Conservation (phyloP, 2,113 vertebrate genomes). For the Gymnobelideus leadbeateri region DNA sequence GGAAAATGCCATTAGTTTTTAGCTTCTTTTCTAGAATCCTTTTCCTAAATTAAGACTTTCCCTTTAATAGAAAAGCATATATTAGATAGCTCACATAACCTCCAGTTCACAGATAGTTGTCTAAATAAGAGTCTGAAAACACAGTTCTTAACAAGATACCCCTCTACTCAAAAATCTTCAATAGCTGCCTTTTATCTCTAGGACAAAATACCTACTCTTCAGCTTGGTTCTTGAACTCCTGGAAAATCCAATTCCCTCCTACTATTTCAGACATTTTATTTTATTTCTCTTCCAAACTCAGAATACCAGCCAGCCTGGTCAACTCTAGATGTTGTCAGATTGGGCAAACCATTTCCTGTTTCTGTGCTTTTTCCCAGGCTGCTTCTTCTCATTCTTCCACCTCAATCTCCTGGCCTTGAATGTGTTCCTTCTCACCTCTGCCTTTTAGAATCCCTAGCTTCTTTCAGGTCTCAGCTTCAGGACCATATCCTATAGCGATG, state of each 20-base stretch:
- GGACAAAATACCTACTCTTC: neutral
- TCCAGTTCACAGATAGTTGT: neutral
- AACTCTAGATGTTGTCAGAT: neutral
- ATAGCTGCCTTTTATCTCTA: neutral
- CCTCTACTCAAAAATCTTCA: neutral
- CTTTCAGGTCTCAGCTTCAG: neutral
- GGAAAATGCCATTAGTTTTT: neutral
- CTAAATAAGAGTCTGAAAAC: neutral
- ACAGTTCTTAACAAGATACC: neutral
- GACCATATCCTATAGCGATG: neutral
- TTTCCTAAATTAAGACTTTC: neutral
- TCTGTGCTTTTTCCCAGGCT: neutral
- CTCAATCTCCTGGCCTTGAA: neutral
- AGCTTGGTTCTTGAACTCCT: neutral
- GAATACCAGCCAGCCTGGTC: neutral
- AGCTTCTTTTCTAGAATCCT: slow-evolving; percentile 9
- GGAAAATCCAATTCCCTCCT: neutral
- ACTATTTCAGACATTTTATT: neutral
- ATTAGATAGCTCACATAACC: neutral
- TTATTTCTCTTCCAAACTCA: neutral
- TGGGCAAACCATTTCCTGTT: neutral
- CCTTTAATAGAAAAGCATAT: neutral
- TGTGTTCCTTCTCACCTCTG: neutral
- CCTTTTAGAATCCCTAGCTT: neutral
- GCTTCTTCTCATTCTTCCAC: neutral